A percentile compares a stretch with the other conserved stretches of the same genome.
Evolutionary conservation across 2,797 vertebrate species (phyloP).

Genomic region (Scleropages formosus): DNA sequence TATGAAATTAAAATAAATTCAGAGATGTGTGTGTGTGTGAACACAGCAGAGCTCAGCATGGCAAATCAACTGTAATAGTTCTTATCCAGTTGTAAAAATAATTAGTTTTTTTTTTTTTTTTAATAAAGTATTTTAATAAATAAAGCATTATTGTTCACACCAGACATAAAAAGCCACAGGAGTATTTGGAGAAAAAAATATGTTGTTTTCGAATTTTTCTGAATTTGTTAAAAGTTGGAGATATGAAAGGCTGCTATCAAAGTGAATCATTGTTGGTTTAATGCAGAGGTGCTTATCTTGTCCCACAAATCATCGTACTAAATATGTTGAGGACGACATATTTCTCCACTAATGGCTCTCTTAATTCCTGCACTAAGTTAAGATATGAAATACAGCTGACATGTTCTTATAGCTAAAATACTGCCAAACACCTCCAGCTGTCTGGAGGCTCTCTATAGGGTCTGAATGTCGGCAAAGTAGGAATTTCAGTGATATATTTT

Average conservation of each 20-base stretch:
- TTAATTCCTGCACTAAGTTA: constrained; percentile 56
- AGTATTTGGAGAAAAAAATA: constrained; percentile 35
- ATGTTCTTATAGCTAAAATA: constrained; percentile 45
- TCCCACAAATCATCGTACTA: constrained; percentile 39
- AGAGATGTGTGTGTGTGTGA: no score
- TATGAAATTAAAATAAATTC: no score
- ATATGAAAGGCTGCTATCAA: constrained; percentile 38
- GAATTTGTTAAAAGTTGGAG: not conserved
- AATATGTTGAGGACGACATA: constrained; percentile 43
- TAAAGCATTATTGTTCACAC: no score
- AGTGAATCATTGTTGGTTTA: constrained; percentile 49
- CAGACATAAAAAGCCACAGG: constrained; percentile 4
- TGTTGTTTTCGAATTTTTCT: no score
- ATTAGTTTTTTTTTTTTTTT: no score
- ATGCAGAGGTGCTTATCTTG: constrained; percentile 36
- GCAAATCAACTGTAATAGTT: no score
- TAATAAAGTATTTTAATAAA: no score
- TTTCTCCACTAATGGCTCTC: constrained; percentile 42
- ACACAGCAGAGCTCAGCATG: no score
- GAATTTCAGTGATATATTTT: no score
- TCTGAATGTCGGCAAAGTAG: no score
- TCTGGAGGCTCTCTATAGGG: constrained; percentile 25
- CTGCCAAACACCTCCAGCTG: constrained; percentile 41
- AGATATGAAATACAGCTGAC: constrained; percentile 51
- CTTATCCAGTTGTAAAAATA: no score